These are phyloP conservation scores for Acrocephalus scirpaceus DNA, from an alignment of 2,797 vertebrate species.

Conservation along the genomic window DNA sequence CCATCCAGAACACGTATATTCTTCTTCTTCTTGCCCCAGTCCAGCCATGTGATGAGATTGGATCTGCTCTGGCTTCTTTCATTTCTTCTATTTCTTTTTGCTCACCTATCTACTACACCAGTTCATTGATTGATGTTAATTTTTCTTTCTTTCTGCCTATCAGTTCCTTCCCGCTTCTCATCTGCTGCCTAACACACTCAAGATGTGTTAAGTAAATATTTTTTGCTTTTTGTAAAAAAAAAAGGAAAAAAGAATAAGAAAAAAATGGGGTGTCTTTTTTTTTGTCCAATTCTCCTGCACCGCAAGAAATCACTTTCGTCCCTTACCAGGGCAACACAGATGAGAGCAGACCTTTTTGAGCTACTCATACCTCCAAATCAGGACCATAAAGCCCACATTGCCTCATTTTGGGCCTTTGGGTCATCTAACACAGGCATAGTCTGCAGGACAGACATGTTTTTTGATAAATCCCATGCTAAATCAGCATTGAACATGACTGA, in stretches of 20 bases:
- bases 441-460: not conserved
- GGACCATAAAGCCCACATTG: not conserved
- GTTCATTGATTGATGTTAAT: not conserved
- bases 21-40: not conserved
- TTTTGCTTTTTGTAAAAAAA: not conserved
- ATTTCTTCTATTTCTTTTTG: not conserved
- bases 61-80: not conserved
- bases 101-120: not conserved
- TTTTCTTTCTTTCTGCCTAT: not conserved
- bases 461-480: not conserved
- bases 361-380: not conserved
- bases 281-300: not conserved
- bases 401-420: not conserved
- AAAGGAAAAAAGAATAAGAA: not conserved
- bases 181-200: not conserved
- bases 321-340: not conserved
- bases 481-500: not conserved
- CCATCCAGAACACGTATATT: not conserved
- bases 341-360: not conserved
- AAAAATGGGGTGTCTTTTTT: fast-evolving
- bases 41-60: not conserved
- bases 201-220: not conserved
- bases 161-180: not conserved
- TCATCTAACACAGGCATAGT: not conserved
- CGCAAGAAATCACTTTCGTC: not conserved